Conservation (phyloP, 2,113 vertebrate species). For the Leucopsar rothschildi region DNA sequence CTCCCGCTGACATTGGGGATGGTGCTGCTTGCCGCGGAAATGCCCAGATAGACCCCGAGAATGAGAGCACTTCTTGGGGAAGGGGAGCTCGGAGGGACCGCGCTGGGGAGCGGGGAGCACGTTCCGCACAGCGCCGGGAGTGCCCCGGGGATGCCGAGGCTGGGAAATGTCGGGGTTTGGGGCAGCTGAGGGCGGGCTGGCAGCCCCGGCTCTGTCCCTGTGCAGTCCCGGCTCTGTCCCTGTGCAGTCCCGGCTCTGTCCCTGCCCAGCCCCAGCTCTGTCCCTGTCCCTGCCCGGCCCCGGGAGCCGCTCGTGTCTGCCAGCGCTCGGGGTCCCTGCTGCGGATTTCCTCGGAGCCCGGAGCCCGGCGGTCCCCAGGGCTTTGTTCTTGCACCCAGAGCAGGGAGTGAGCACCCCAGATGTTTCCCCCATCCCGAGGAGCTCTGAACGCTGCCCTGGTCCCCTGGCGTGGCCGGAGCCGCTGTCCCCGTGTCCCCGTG, state of each 20-base stretch:
- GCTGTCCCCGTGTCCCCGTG: not conserved
- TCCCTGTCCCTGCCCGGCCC: not conserved
- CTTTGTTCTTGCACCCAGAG: not conserved
- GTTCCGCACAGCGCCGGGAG: not conserved
- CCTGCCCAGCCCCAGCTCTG: not conserved
- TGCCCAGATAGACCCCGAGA: not conserved
- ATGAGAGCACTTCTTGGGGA: not conserved
- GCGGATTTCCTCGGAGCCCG: not conserved
- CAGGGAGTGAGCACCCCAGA: not conserved
- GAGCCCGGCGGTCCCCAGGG: not conserved
- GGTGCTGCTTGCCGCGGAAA: not conserved
- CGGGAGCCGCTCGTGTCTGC: not conserved
- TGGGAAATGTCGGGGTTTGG: not conserved
- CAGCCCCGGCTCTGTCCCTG: not conserved
- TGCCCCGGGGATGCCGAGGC: not conserved
- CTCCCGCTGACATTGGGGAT: not conserved
- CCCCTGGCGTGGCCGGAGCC: not conserved
- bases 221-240: no score
- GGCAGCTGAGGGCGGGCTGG: not conserved
- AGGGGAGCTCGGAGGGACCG: not conserved
- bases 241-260: no score
- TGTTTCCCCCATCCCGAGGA: fast-evolving
- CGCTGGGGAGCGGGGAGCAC: not conserved
- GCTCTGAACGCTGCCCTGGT: not conserved
- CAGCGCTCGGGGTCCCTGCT: not conserved